Evolutionary conservation across 64 coral and sea anemone genomes (phyloP), one percentile per base, ranked within the genome.

Genomic region (Stichodactyla mertensii): DNA sequence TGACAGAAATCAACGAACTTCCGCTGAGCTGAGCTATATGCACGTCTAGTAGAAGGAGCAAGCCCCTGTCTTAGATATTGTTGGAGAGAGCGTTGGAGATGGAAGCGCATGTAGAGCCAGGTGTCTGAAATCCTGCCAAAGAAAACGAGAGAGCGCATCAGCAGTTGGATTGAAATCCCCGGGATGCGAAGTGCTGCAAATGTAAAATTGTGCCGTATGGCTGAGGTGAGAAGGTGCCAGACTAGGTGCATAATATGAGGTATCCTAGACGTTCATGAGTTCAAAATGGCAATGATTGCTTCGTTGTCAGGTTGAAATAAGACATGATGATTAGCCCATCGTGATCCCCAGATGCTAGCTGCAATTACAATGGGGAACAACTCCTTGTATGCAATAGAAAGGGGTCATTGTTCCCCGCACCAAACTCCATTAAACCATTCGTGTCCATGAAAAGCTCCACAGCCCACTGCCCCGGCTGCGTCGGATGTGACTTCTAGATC

Each of bases 341-440:
- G 36, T 3, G 36, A 45, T 45, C 36, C 36, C 36, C 36, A 45
- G 36, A 45, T 45, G 36, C 36, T 45, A 45, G 36, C 36, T 45
- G 36, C 36, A 45, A 45, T 45, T 45, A 45, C 36, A 45, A 45
- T 45, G 36, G 36, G 86, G 86, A 88, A 88, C 16, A 88, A 55
- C 64, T 92, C 91, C 55, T 92, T 92, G 24, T 88, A 92, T 8
- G 86, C 86, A 23, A 92, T 92, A 60, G 51, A 82, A 18, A 74
- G 61, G 64, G 57, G n/a, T n/a, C 55, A 11, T 60, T 92, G 90
- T 27, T 16, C 10, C 7, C 77, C 54, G n/a, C 57, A 87, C 91
- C 91, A 92, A 19, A 57, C 5, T 14, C 66, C 91, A 10, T 51
- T 84, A 61, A 92, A 92, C 80, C 86, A 92, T 26, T 88, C 86